A percentile compares a stretch with the other conserved stretches of the same genome.
phyloP scores from a whole-genome alignment of 2,888 invertebrate genomes.

The Orthosia gothica region DNA sequence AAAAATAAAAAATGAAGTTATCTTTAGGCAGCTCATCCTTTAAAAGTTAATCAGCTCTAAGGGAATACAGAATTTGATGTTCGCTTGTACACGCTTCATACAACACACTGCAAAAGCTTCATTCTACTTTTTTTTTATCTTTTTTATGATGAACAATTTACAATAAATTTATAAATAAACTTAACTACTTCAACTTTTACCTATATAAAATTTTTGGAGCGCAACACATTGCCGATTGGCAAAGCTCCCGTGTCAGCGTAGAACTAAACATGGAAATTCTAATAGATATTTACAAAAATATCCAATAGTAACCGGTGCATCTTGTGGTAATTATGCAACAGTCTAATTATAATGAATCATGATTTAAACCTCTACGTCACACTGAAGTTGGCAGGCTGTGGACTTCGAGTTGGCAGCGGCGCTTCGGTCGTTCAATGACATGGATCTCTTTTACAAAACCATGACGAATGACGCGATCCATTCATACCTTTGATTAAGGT shows the following conservation, averaged over 20 bases:
- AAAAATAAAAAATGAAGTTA: too few species aligned
- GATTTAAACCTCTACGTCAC: slow-evolving; percentile 64
- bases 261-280: slow-evolving; percentile 35
- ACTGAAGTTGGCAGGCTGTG: slow-evolving; percentile 60
- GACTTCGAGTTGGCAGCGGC: slow-evolving; percentile 70
- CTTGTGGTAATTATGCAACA: slow-evolving; percentile 71
- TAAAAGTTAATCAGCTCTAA: too few species aligned
- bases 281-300: slow-evolving; percentile 35
- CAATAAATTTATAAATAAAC: too few species aligned
- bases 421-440: slow-evolving; percentile 81
- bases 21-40: too few species aligned
- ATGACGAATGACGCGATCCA: slow-evolving; percentile 80
- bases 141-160: too few species aligned
- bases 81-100: neutral
- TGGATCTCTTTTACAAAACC: slow-evolving; percentile 71
- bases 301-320: slow-evolving; percentile 54
- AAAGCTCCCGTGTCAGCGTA: slow-evolving; percentile 18
- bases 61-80: too few species aligned
- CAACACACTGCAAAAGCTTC: neutral
- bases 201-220: neutral
- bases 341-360: slow-evolving; percentile 73
- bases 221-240: slow-evolving; percentile 11
- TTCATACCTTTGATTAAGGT: slow-evolving; percentile 77
- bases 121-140: neutral
- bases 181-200: neutral